These are phyloP conservation scores for Adelges cooleyi DNA, from an alignment of 1,140 invertebrate species.

Conservation along the genomic window DNA sequence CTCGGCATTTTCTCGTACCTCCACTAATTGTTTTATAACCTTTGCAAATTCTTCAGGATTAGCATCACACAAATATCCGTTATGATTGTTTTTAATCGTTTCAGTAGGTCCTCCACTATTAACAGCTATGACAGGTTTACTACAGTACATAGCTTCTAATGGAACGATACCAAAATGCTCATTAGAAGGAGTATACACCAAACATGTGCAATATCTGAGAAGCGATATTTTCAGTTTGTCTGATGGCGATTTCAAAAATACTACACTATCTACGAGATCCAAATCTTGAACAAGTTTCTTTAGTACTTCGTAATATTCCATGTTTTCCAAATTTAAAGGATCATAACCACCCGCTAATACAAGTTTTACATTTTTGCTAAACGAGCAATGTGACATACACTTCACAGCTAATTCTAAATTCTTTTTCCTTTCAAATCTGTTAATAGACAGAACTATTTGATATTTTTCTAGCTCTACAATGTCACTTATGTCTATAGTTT, in stretches of 20 bases:
- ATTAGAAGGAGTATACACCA: conserved; percentile 91
- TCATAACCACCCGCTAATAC: conserved; percentile 98
- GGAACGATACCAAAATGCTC: conserved; percentile 99
- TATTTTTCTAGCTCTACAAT: not conserved
- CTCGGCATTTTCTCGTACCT: conserved; percentile 38
- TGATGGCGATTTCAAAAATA: conserved; percentile 75
- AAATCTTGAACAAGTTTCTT: conserved; percentile 50
- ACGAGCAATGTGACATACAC: conserved; percentile 57
- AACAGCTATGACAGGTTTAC: conserved; percentile 86
- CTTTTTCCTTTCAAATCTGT: conserved; percentile 96
- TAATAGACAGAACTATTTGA: conserved; percentile 76
- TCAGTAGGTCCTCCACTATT: conserved; percentile 93
- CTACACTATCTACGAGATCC: conserved; percentile 59
- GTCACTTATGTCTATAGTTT: not conserved
- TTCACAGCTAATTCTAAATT: conserved; percentile 74
- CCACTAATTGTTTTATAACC: conserved; percentile 53
- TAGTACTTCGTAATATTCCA: conserved; percentile 74
- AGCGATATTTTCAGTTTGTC: conserved; percentile 74
- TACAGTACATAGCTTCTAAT: conserved; percentile 92
- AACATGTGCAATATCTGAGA: conserved; percentile 56
- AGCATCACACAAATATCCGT: conserved; percentile 75
- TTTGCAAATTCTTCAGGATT: conserved; percentile 58
- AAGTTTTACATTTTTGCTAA: conserved; percentile 52
- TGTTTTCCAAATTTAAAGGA: conserved; percentile 74
- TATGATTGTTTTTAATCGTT: conserved; percentile 75